These are phyloP conservation scores for Tortricodes alternella DNA, from an alignment of 2,888 invertebrate genomes.

Conservation along the genomic window DNA sequence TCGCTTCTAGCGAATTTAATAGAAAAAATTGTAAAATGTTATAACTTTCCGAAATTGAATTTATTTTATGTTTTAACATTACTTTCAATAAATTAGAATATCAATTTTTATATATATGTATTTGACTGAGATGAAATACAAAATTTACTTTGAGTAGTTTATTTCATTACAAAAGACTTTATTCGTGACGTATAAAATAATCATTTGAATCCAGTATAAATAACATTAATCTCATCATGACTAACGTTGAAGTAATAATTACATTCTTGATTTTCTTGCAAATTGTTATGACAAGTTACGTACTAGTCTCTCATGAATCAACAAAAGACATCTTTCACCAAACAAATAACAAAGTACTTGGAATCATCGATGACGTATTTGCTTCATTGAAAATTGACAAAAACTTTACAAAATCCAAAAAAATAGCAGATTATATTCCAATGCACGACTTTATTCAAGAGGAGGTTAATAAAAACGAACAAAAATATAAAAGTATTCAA, in stretches of 20 bases:
- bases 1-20: too few species aligned
- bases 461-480: neutral
- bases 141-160: neutral
- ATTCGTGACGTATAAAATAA: neutral
- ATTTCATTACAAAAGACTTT: neutral
- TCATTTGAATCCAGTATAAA: neutral
- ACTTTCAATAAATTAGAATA: too few species aligned
- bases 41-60: too few species aligned
- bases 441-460: constrained; percentile 37
- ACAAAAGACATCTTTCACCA: constrained; percentile 37
- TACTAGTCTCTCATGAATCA: neutral
- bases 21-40: too few species aligned
- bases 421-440: constrained; percentile 38
- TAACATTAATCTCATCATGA: neutral
- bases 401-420: constrained; percentile 35
- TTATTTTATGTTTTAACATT: too few species aligned
- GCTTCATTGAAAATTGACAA: constrained; percentile 37
- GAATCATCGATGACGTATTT: constrained; percentile 44
- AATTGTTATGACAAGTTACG: neutral
- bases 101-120: too few species aligned
- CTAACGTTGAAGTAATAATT: neutral
- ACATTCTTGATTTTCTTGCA: neutral
- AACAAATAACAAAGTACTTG: constrained; percentile 40
- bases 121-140: neutral
- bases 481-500: neutral